Evolutionary conservation across 1,140 invertebrate species (phyloP).

Genomic region (Zophobas morio): DNA sequence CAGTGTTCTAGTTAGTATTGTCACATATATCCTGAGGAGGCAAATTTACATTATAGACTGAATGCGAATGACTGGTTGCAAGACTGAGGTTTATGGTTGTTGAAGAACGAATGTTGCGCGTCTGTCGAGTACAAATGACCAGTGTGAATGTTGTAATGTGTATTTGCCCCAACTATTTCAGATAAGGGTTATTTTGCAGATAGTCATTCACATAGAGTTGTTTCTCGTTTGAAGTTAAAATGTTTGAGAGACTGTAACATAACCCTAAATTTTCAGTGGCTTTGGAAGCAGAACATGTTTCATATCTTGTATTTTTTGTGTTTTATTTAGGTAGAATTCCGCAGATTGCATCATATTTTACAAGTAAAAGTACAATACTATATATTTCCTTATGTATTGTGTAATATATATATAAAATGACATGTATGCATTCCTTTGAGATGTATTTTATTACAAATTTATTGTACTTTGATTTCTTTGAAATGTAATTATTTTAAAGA

Average conservation of each 20-base stretch:
- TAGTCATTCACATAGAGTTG: conserved; percentile 51
- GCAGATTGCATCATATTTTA: conserved; percentile 57
- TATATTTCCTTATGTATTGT: conserved; percentile 45
- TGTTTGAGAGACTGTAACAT: conserved; percentile 50
- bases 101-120: conserved; percentile 63
- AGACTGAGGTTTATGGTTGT: conserved; percentile 59
- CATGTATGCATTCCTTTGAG: conserved; percentile 42
- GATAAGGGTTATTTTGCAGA: conserved; percentile 58
- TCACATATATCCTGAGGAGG: conserved; percentile 44
- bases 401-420: conserved; percentile 51
- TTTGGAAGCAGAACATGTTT: conserved; percentile 63
- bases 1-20: conserved; percentile 50
- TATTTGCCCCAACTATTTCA: conserved; percentile 61
- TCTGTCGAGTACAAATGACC: conserved; percentile 50
- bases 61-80: conserved; percentile 50
- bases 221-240: conserved; percentile 53
- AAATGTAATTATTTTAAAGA: conserved; percentile 62
- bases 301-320: conserved; percentile 62
- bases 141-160: conserved; percentile 59
- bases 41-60: conserved; percentile 60
- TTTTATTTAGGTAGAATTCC: conserved; percentile 64
- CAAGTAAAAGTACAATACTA: conserved; percentile 35
- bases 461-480: conserved; percentile 54
- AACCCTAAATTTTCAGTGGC: conserved; percentile 61
- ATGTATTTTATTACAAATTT: conserved; percentile 52